These are phyloP conservation scores for Elegia similella DNA, from an alignment of 2,888 invertebrate genomes.

Conservation along the genomic window DNA sequence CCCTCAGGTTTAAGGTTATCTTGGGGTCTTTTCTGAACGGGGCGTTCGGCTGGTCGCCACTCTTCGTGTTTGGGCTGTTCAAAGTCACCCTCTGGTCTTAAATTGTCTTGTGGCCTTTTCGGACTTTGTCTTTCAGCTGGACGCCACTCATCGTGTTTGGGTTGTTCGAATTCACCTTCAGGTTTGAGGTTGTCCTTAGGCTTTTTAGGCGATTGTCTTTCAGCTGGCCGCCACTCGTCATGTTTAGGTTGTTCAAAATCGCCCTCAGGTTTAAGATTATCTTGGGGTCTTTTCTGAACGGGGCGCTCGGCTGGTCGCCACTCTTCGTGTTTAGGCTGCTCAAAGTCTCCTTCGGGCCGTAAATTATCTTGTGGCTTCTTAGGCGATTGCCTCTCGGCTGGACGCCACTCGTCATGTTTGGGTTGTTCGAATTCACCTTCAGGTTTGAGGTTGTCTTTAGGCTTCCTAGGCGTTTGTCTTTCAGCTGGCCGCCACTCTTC, in stretches of 20 bases:
- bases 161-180: conserved; percentile 76
- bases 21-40: conserved; percentile 50
- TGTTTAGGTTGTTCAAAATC: conserved; percentile 74
- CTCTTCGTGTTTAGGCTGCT: conserved; percentile 47
- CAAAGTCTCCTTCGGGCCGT: conserved; percentile 71
- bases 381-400: conserved; percentile 56
- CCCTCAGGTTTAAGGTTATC: conserved; percentile 77
- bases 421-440: conserved; percentile 82
- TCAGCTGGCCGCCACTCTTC: conserved; percentile 62
- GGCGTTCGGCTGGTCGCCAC: conserved; percentile 66
- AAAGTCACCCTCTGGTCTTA: conserved; percentile 39
- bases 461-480: conserved; percentile 39
- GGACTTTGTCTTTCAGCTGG: conserved; percentile 65
- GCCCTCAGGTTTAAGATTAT: conserved; percentile 81
- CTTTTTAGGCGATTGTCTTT: conserved; percentile 51
- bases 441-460: conserved; percentile 80
- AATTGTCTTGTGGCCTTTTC: conserved; percentile 57
- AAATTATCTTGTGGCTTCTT: conserved; percentile 69
- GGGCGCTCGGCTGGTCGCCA: conserved; percentile 55
- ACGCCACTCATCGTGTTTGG: conserved; percentile 56
- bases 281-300: conserved; percentile 48
- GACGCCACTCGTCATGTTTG: conserved; percentile 54
- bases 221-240: conserved; percentile 58
- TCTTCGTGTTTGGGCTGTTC: conserved; percentile 66
- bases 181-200: conserved; percentile 72